Base-by-base conservation (phyloP, 2,113 vertebrate genomes). In the Natator depressus region DNA sequence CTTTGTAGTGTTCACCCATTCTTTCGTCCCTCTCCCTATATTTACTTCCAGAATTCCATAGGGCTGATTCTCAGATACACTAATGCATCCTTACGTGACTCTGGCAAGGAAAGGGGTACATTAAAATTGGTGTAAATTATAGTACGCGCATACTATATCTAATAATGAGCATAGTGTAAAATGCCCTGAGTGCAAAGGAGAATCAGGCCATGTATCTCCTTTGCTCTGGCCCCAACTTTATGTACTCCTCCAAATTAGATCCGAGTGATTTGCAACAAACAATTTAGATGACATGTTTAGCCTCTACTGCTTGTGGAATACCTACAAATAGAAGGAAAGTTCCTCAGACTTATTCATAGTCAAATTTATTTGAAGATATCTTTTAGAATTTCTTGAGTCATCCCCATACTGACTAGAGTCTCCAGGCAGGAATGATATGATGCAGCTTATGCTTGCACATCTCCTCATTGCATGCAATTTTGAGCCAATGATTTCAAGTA, bases 371-470 rank as follows among this genome's bases (percentile, higher is more conserved):
- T 94, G 90, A 94, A 91, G 78, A 91, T 4, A 0, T 46, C 17
- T 95, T 97, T 94, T 88, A 92, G 49, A 91, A 55, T 88, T 90
- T 93, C 55, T 59, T 96, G 95, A 80, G 91, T 90, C 49, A 82
- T 85, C 94, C 87, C 29, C 46, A 84, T 92, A 85, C 91, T 96
- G 82, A 65, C 91, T 92, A 10, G 25, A 62, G 53, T 82, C 94
- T 22, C 17, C 38, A 92, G 62, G 96, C 83, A 96, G 80, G 94
- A 93, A 93, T 96, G 83, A 84, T 92, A 53, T 76, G 93, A 90
- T 94, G 29, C 90, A 94, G 83, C 55, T 94, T 62, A 35, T 62
- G 59, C 29, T 35, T 62, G 59, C 13, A 62, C 31, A 62, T 31
- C 29, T 62, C 59, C 29, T 14, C 59, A 85, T 90, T 91, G 83